Evolutionary conservation across 2,797 vertebrate species (phyloP), one percentile per base, ranked within the genome.

Genomic region (Pseudochromis fuscus): DNA sequence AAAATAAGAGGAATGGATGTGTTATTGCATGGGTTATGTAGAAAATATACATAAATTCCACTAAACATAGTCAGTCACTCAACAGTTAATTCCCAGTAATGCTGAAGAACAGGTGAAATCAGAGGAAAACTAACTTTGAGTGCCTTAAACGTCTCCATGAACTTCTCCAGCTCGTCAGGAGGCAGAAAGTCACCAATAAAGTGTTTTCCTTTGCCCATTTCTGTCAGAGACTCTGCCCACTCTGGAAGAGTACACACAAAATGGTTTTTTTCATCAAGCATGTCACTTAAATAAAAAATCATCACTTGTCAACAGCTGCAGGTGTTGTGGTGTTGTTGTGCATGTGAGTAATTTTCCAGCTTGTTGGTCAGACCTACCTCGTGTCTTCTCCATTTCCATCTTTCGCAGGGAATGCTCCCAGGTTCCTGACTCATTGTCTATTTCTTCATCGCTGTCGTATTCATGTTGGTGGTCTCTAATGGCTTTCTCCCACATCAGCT

Each of bases 331-430:
- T 4, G 18, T 44, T 63, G 33, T 21, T 21, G 2, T 45, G 37
- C 23, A 25, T 21, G 1, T n/a, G 15, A 62, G 27, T 13, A 13
- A 7, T 15, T 50, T 12, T 72, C 23, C 16, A 37, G 4, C 5
- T 3, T 12, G 51, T 30, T 16, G 15, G 16, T 42, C 42, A 33
- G 19, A 4, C 84, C 19, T 75, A 99, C 97, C 97, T 6, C 97
- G 94, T 0, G 98, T 99, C 89, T 98, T 99, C 81, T 99, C 98
- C 98, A 99, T 99, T 91, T 99, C 98, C 98, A 99, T 96, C 77
- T 96, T 93, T 9, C 97, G 90, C 5, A 99, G 94, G 21, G 95
- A 95, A 85, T 99, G 98, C 76, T 99, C 98, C 98, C 98, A 99
- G 4, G 98, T 99, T 0, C 98, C 98, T 1, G 92, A 92, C 28